Evolutionary conservation across 2,797 vertebrate genomes (phyloP), one percentile per base, ranked within the genome.

Genomic region (Sciurus carolinensis): DNA sequence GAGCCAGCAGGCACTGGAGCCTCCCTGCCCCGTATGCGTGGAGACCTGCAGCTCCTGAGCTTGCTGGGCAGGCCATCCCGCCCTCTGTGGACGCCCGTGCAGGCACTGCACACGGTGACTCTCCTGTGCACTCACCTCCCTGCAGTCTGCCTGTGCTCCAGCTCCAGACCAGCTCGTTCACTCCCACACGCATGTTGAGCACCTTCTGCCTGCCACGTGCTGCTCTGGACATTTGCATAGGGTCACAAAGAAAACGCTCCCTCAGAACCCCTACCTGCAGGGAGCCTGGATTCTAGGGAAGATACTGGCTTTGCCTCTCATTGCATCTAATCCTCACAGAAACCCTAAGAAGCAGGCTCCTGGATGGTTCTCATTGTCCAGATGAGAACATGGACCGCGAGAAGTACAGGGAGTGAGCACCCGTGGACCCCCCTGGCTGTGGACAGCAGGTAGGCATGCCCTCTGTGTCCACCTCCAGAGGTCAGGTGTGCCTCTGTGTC

Each of bases 1-100:
- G 17, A 85, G 52, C 26, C 36, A 42, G 44, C 4, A 3, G 3
- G 0, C 2, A 1, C 5, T 6, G 39, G 1, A 2, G 5, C 26
- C 42, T 47, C 36, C 36, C 3, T 36, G 36, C 36, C 36, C 36
- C 36, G 36, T 36, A 36, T 36, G 36, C 39, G 42, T 39, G 64
- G 33, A 66, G 52, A 33, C 52, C 89, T 2, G 3, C 30, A 9
- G 33, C 44, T 75, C 57, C n/a, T 36, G 18, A 28, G 88, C 69
- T 0, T 0, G 22, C 20, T 26, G 10, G 17, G 18, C 5, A 42
- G 59, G 26, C 1, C 30, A 26, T 75, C 42, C 36, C 6, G 5
- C 22, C 28, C 7, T 66, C 7, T 30, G 4, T 62, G 52, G 44
- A 52, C 28, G 18, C 44, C 71, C 59, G 9, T 39, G 24, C 59